Percentiles rank a stretch among this genome's conserved stretches.
Conservation (phyloP, 2,113 vertebrate species). For the Benitochromis conjunctus region DNA sequence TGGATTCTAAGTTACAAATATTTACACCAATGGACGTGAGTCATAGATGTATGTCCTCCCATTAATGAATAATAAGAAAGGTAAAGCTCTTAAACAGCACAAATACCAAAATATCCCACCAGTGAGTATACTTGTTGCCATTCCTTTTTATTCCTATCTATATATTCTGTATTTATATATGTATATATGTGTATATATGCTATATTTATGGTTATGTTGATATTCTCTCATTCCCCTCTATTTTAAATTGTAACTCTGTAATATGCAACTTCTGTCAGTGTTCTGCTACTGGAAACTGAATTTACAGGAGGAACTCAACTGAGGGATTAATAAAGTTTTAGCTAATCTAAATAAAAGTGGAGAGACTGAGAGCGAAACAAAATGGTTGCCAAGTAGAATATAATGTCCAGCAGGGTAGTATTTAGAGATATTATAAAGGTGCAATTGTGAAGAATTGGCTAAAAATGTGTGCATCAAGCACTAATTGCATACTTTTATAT, state of each 20-base stretch:
- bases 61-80: not conserved
- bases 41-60: not conserved
- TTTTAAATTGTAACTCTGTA: too few relatives aligned
- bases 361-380: not conserved
- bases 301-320: too few relatives aligned
- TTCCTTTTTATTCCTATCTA: too few relatives aligned
- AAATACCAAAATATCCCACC: too few relatives aligned
- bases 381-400: not conserved
- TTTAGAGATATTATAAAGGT: not conserved
- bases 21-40: accelerated
- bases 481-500: not conserved
- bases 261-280: too few relatives aligned
- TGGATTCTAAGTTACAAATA: not conserved
- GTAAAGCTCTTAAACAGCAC: not conserved
- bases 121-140: too few relatives aligned
- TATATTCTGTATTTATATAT: too few relatives aligned
- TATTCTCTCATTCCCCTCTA: too few relatives aligned
- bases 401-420: not conserved
- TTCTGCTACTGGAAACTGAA: too few relatives aligned
- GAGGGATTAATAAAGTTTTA: too few relatives aligned
- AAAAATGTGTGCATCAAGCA: not conserved
- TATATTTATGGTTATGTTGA: too few relatives aligned
- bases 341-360: not conserved
- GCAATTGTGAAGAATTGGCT: not conserved
- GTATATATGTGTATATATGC: too few relatives aligned